These are phyloP conservation scores for Anguilla japonica DNA, from an alignment of 2,113 vertebrate species.

Conservation along the genomic window DNA sequence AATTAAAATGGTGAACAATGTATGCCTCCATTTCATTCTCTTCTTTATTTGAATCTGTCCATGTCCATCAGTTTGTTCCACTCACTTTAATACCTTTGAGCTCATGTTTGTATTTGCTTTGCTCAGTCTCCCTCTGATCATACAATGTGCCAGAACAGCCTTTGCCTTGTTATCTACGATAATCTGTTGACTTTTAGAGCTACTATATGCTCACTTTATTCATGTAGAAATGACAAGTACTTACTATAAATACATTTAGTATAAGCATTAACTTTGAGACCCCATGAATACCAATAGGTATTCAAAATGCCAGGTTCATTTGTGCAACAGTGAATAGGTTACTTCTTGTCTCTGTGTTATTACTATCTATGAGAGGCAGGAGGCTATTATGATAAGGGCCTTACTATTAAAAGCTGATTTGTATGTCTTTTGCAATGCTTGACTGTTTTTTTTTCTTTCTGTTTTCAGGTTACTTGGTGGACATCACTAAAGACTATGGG, in stretches of 20 bases:
- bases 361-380: too few relatives aligned
- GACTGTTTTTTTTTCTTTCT: neutral
- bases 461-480: slow-evolving; percentile 83
- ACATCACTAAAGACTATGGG: slow-evolving; percentile 84
- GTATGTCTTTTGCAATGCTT: neutral
- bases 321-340: neutral
- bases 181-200: too few relatives aligned
- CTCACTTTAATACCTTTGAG: neutral
- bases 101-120: neutral
- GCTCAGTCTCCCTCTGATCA: neutral
- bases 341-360: neutral
- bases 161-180: too few relatives aligned
- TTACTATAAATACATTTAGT: too few relatives aligned
- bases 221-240: too few relatives aligned
- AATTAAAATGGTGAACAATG: neutral
- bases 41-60: neutral
- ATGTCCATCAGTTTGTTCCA: neutral
- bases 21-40: neutral
- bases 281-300: too few relatives aligned
- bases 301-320: neutral
- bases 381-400: neutral
- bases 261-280: too few relatives aligned
- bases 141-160: too few relatives aligned
- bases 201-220: too few relatives aligned
- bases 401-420: neutral